Evolutionary conservation across 2,113 vertebrate species (phyloP).

Genomic region (Amazona vittata): DNA sequence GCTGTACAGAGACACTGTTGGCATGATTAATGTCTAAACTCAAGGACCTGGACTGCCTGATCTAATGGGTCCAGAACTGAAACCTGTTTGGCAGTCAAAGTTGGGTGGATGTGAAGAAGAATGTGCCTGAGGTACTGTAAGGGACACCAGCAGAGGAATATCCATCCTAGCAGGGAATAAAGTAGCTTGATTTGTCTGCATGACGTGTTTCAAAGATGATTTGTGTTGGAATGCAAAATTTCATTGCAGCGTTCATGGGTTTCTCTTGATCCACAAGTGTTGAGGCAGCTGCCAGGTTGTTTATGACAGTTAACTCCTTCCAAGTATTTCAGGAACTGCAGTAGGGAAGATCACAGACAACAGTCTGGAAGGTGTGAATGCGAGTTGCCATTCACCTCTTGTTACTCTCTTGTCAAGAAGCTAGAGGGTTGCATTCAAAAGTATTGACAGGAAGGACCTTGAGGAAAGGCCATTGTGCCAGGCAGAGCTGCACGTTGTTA

Average conservation of each 20-base stretch:
- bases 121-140: background rate
- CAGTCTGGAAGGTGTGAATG: background rate
- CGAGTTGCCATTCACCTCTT: background rate
- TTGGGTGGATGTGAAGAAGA: background rate
- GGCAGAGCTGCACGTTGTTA: background rate
- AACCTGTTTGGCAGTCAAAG: background rate
- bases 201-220: background rate
- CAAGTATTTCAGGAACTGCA: background rate
- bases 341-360: background rate
- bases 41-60: background rate
- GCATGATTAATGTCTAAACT: background rate
- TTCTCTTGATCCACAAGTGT: background rate
- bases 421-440: background rate
- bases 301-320: background rate
- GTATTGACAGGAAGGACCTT: background rate
- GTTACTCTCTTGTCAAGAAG: background rate
- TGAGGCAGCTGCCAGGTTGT: background rate
- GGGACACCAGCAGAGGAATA: accelerated
- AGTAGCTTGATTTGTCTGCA: accelerated
- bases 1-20: background rate
- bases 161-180: background rate
- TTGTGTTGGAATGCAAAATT: accelerated
- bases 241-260: background rate
- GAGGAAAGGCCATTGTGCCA: background rate
- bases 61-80: background rate